Percentiles rank a stretch among this genome's conserved stretches.
Evolutionary conservation across 2,888 invertebrate genomes (phyloP).

Genomic region (Nomada flava): DNA sequence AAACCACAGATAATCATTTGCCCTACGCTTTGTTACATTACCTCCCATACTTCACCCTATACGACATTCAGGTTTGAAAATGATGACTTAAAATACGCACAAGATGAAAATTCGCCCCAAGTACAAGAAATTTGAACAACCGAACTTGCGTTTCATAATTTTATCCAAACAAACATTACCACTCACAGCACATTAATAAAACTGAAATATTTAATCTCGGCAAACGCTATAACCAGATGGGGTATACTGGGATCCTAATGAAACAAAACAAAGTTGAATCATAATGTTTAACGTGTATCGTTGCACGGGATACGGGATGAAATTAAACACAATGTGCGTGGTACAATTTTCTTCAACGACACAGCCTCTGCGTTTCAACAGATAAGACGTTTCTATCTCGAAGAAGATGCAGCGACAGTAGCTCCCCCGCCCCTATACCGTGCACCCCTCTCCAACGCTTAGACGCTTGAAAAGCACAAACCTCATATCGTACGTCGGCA

Average conservation of each 20-base stretch:
- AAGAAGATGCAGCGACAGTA: constrained; percentile 25
- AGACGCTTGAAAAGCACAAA: constrained; percentile 79
- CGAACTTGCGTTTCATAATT: too few relatives aligned
- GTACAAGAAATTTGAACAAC: too few relatives aligned
- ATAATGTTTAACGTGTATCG: background rate
- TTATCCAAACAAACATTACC: background rate
- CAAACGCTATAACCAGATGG: background rate
- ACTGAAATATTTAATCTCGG: too few relatives aligned
- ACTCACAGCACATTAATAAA: background rate
- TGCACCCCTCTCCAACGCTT: constrained; percentile 58
- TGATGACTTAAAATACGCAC: too few relatives aligned
- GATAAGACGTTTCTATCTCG: constrained; percentile 33
- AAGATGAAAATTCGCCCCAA: too few relatives aligned
- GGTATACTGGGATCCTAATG: background rate
- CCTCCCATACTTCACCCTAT: too few relatives aligned
- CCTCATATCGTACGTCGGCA: constrained; percentile 81
- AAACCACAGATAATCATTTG: too few relatives aligned
- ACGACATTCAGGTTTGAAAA: too few relatives aligned
- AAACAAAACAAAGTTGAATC: too few relatives aligned
- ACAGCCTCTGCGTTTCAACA: background rate
- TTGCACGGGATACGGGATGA: background rate
- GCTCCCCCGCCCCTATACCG: constrained; percentile 8
- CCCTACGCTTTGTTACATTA: too few relatives aligned
- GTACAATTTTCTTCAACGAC: constrained; percentile 9
- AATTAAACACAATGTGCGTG: background rate